Base-by-base conservation (phyloP, 2,888 invertebrate genomes). In the Agrotis segetum region DNA sequence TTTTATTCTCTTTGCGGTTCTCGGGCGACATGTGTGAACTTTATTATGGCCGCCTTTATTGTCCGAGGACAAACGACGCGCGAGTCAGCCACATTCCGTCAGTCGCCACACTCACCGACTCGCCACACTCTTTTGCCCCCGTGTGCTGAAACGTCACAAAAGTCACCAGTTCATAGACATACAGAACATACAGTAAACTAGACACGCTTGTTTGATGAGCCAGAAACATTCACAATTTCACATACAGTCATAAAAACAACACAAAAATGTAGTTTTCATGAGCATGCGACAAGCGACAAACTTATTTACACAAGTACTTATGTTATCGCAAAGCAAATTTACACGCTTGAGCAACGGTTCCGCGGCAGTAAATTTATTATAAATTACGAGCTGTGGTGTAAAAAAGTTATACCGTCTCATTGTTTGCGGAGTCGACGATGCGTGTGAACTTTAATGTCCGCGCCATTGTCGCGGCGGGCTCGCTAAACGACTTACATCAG, bases 41-140 rank as follows among this genome's bases (percentile, higher is more conserved):
- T 94, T 92, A 94, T 94, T 92, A 92, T 87, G 86, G 86, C 88
- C 83, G 88, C 86, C 91, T 93, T 93, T 93, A 91, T 93, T 91
- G 89, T 88, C 78, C 67, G 65, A 79, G 85, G 85, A 86, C 87
- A 87, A 86, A 89, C 87, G 86, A 82, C 82, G 83, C 74, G 81
- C 71, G 67, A 70, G 65, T 55, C 80, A 83, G 80, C 82, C 87
- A 81, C 88, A 85, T 87, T 89, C 85, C 84, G 79, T 86, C 83
- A 75, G 17, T 72, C 50, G 29, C 74, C 61, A 46, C 46, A 11
- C 60, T 56, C 64, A 21, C 56, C 44, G 56, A 6, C 65, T 24
- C 59, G n/a, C 29, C 46, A 46, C 46, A 13, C 61, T 58, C 64
- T 29, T 40, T 24, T 56, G 40, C 40, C 40, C 58, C 72, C 77